Percentiles rank a stretch among this genome's conserved stretches.
phyloP scores from a whole-genome alignment of 2,888 invertebrate genomes.

The Cacoxenus indagator region DNA sequence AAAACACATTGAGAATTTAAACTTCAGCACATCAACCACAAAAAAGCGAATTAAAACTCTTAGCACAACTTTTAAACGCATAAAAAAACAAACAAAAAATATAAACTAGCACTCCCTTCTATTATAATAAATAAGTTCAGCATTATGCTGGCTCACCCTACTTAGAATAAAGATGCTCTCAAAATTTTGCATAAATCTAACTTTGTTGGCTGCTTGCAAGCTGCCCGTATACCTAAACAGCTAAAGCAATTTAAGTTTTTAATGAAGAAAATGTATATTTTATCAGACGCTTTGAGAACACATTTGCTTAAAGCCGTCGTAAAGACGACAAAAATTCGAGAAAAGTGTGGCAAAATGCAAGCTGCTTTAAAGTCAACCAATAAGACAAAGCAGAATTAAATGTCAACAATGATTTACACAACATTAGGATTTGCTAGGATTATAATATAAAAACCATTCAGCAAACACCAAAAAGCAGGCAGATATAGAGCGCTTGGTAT shows the following conservation, averaged over 20 bases:
- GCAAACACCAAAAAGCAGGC: neutral
- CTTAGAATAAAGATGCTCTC: no score
- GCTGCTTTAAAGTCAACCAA: conserved; percentile 8
- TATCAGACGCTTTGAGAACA: no score
- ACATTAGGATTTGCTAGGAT: neutral
- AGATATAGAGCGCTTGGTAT: neutral
- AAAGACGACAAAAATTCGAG: neutral
- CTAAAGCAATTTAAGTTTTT: neutral
- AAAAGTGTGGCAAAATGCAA: neutral
- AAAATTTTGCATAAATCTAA: neutral
- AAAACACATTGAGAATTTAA: neutral
- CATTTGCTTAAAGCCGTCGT: neutral
- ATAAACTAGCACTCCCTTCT: no score
- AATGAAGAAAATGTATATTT: neutral
- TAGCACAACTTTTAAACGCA: no score
- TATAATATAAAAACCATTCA: neutral
- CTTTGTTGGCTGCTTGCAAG: no score
- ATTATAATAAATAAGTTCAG: no score
- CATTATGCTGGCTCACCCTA: no score
- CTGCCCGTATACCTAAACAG: no score
- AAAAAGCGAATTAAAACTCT: no score
- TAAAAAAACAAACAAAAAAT: no score
- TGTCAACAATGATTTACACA: conserved; percentile 15
- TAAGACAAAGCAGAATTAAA: neutral
- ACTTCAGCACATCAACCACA: no score